Evolutionary conservation across 2,113 vertebrate genomes (phyloP).

Genomic region (Oostethus manadensis): DNA sequence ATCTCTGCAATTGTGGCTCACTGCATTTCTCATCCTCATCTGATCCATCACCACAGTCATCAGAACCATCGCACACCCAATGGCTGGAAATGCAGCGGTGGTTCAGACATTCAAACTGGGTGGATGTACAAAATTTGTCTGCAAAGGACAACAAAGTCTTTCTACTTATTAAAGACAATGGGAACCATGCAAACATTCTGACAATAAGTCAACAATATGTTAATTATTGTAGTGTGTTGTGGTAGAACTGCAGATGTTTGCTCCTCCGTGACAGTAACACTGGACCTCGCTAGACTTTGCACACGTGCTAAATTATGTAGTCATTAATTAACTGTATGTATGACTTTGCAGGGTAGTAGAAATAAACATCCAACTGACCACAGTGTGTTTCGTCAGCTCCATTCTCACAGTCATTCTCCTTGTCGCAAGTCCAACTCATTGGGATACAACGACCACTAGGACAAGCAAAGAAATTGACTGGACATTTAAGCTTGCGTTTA

Average conservation of each 20-base stretch:
- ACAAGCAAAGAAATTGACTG: slow-evolving; percentile 80
- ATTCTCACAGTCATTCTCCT: slow-evolving; percentile 91
- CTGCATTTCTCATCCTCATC: slow-evolving; percentile 88
- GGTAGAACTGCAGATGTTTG: no score
- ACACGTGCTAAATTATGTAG: no score
- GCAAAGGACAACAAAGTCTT: neutral
- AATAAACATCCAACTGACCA: slow-evolving; percentile 66
- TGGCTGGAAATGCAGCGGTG: slow-evolving; percentile 90
- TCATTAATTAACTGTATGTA: no score
- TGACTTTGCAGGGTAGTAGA: no score
- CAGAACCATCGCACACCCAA: slow-evolving; percentile 91
- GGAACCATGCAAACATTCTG: neutral
- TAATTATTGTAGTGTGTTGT: neutral
- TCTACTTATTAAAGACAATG: neutral
- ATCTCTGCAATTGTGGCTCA: slow-evolving; percentile 61
- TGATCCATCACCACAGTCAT: slow-evolving; percentile 87
- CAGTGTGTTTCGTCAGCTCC: slow-evolving; percentile 90
- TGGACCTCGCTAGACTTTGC: no score
- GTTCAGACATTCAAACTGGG: slow-evolving; percentile 91
- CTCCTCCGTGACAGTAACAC: no score
- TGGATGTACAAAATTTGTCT: slow-evolving; percentile 89
- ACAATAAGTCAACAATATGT: neutral
- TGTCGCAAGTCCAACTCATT: slow-evolving; percentile 95
- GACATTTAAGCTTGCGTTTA: slow-evolving; percentile 55
- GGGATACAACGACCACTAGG: slow-evolving; percentile 92